These are phyloP conservation scores for Macrotis lagotis DNA, from an alignment of 2,113 vertebrate species.

Conservation along the genomic window DNA sequence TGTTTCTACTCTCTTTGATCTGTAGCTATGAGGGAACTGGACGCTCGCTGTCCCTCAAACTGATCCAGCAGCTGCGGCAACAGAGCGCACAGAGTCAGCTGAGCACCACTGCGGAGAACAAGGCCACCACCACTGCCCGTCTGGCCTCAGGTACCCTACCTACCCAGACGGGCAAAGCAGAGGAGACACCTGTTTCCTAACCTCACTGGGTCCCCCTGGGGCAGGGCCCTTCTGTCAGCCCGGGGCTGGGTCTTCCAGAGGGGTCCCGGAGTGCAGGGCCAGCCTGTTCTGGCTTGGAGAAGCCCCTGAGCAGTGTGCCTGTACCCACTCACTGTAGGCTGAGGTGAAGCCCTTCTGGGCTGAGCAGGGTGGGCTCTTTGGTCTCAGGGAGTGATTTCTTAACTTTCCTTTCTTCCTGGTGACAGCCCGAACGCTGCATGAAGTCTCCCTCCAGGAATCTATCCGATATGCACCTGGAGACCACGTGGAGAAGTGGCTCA, in stretches of 20 bases:
- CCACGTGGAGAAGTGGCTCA: constrained; percentile 95
- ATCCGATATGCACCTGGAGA: constrained; percentile 96
- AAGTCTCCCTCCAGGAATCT: constrained; percentile 95
- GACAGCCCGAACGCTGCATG: constrained; percentile 90
- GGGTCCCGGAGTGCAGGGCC: too few species aligned
- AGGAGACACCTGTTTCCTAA: too few species aligned
- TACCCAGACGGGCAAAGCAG: neutral
- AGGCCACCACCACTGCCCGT: constrained; percentile 86
- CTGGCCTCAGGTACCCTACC: constrained; percentile 89
- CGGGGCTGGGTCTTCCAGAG: too few species aligned
- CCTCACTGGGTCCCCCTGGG: too few species aligned
- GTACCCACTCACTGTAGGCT: neutral
- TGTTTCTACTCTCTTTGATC: constrained; percentile 30
- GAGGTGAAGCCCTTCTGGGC: neutral
- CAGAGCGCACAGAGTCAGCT: constrained; percentile 94
- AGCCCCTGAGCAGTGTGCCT: too few species aligned
- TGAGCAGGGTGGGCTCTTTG: neutral
- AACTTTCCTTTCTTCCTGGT: constrained; percentile 1
- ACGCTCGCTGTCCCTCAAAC: constrained; percentile 96
- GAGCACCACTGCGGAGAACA: constrained; percentile 93
- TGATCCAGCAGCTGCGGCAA: constrained; percentile 96
- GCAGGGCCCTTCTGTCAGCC: too few species aligned
- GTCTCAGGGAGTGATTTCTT: neutral
- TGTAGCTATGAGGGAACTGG: constrained; percentile 96
- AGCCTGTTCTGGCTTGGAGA: neutral